phyloP scores from a whole-genome alignment of 2,797 vertebrate genomes.

The Pteronotus mesoamericanus region DNA sequence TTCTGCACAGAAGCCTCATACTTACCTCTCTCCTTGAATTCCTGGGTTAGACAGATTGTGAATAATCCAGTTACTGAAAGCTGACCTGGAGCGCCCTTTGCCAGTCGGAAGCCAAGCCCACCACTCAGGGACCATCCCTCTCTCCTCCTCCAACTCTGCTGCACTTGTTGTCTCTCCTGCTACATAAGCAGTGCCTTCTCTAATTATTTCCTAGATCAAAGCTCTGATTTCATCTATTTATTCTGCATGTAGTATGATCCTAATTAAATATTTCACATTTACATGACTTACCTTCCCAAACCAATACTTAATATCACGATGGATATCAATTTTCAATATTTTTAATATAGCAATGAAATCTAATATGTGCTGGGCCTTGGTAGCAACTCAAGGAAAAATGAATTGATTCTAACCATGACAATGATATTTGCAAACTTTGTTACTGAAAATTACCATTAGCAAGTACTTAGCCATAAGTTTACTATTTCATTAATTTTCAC shows the following conservation, averaged over 20 bases:
- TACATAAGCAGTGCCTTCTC: neutral
- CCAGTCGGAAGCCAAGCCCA: accelerated
- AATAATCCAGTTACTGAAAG: neutral
- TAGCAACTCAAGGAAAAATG: neutral
- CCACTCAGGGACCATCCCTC: neutral
- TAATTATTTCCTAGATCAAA: neutral
- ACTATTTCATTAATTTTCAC: neutral
- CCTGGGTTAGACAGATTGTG: neutral
- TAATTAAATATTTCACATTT: neutral
- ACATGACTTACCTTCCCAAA: neutral
- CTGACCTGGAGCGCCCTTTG: neutral
- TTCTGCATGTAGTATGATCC: neutral
- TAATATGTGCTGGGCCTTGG: neutral
- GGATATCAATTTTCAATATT: neutral
- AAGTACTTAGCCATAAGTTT: neutral
- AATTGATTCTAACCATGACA: neutral
- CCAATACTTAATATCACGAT: neutral
- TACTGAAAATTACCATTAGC: neutral
- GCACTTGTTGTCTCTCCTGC: accelerated
- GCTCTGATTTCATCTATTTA: neutral
- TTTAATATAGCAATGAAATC: neutral
- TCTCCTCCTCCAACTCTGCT: neutral
- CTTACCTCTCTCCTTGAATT: neutral
- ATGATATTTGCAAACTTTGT: neutral
- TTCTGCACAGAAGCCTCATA: neutral